Base-by-base conservation (phyloP, 2,888 invertebrate genomes). In the Ochlodes sylvanus region DNA sequence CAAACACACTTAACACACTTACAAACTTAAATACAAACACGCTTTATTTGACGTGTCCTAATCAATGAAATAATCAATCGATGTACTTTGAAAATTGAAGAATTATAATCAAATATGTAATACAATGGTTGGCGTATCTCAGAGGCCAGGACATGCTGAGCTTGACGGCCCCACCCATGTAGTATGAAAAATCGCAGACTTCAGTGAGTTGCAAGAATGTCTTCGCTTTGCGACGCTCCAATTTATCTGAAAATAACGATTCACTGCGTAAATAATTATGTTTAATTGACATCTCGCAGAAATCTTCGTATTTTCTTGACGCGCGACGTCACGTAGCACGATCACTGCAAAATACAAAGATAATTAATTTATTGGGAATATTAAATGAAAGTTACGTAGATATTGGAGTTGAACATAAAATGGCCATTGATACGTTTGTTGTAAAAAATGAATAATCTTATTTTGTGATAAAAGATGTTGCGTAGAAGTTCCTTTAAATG, bases 61-160 rank as follows among this genome's bases (percentile, higher is more conserved):
- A 38, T 34, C 7, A 38, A 10, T 12, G 3, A 9, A 38, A 10
- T 7, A 54, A 5, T 77, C 77, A 89, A 70, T 90, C 90, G 38
- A 92, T 81, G 73, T 90, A 88, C 73, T 92, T 91, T 0, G 90
- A 88, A 70, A 91, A 91, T 72, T 92, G 92, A 74, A 91, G 85
- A 19, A 88, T 81, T 56, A 92, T 91, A 42, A 92, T 86, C 0
- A 92, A 75, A 61, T 91, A 92, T 0, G 91, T 90, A 1, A 89
- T 85, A 71, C 91, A 91, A 2, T 91, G 77, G 66, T 87, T 88
- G 44, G 83, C 77, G 71, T 88, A 92, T 69, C 85, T 88, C 0
- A 92, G 80, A 7, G 92, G 92, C 6, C 92, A 72, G 1, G 88
- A 85, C 90, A 92, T 90, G 69, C 90, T 84, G 9, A 92, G 81